Evolutionary conservation across 2,113 vertebrate genomes (phyloP).

Genomic region (Rallus limicola): DNA sequence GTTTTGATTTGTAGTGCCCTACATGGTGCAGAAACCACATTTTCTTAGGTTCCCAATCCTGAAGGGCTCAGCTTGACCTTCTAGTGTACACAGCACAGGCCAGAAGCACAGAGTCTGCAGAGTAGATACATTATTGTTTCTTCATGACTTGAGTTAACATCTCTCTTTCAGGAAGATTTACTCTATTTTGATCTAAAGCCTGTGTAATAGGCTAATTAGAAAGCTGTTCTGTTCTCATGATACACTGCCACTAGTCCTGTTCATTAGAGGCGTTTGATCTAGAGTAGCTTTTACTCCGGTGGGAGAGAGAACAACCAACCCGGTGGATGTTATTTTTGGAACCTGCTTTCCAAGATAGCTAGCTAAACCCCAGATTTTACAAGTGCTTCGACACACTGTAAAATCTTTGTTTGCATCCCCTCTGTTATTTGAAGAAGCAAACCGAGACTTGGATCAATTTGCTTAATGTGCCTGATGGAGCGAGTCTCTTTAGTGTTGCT

Average conservation of each 20-base stretch:
- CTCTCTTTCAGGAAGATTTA: neutral
- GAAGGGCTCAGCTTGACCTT: neutral
- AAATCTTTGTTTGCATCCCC: constrained; percentile 6
- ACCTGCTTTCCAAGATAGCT: neutral
- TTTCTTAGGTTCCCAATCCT: neutral
- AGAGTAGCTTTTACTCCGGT: neutral
- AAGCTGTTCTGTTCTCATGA: neutral
- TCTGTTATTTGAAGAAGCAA: neutral
- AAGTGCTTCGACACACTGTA: neutral
- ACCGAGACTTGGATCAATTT: neutral
- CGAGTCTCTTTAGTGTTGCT: neutral
- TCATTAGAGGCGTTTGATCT: constrained; percentile 19
- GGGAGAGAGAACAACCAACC: neutral
- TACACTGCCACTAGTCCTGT: neutral
- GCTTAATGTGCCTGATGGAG: neutral
- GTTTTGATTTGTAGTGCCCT: neutral
- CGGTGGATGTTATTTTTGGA: neutral
- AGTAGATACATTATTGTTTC: neutral
- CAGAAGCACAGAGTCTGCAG: neutral
- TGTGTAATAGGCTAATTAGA: neutral
- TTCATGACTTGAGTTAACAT: neutral
- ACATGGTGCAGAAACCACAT: neutral
- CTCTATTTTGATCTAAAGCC: constrained; percentile 7
- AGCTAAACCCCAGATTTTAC: neutral
- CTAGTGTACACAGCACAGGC: neutral